These are phyloP conservation scores for Quiscalus mexicanus DNA, from an alignment of 2,113 vertebrate species.

Conservation along the genomic window DNA sequence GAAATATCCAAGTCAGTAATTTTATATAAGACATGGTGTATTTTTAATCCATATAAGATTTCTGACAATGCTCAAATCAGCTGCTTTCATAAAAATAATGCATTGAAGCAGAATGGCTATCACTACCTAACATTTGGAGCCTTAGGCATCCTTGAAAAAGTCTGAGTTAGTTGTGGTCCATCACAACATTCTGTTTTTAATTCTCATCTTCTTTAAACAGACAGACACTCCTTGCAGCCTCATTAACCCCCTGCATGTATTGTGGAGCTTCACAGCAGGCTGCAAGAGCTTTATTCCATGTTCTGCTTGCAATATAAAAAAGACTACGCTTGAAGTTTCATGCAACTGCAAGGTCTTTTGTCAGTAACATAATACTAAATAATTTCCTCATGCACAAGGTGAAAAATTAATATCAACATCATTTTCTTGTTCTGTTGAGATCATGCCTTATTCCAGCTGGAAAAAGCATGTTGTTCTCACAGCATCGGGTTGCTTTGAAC, in stretches of 20 bases:
- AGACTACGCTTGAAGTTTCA: neutral
- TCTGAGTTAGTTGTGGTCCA: neutral
- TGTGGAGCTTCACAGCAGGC: neutral
- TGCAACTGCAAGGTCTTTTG: neutral
- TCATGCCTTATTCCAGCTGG: neutral
- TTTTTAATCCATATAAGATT: neutral
- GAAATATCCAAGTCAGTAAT: neutral
- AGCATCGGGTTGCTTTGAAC: neutral
- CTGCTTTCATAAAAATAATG: neutral
- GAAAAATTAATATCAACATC: neutral
- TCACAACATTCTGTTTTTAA: neutral
- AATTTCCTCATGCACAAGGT: conserved; percentile 14
- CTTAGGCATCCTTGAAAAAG: neutral
- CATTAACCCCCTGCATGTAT: conserved; percentile 27
- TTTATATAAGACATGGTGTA: neutral
- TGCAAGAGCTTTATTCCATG: neutral
- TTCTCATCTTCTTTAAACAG: conserved; percentile 32
- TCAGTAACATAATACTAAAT: neutral
- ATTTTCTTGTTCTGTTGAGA: neutral
- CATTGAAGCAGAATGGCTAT: neutral
- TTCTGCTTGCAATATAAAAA: neutral
- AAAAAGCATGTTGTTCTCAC: neutral
- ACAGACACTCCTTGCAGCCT: conserved; percentile 5
- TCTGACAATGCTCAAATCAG: neutral
- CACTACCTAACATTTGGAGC: neutral